These are phyloP conservation scores for Antrozous pallidus DNA, from an alignment of 2,797 vertebrate genomes.

Conservation along the genomic window DNA sequence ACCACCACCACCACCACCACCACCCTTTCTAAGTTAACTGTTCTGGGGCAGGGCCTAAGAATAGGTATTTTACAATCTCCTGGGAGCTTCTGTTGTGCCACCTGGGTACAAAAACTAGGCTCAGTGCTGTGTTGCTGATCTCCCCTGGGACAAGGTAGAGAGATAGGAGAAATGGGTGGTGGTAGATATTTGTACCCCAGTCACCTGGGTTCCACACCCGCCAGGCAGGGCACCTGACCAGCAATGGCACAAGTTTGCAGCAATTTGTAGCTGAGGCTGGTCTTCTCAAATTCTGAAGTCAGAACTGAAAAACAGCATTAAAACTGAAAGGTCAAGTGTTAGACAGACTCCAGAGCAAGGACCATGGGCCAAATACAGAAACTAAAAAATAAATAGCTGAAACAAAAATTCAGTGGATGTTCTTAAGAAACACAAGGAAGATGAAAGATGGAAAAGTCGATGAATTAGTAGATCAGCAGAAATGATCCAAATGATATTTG, in stretches of 20 bases:
- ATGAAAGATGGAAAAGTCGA: not conserved
- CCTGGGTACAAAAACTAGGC: not conserved
- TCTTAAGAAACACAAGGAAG: not conserved
- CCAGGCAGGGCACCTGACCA: not conserved
- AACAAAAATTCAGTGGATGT: not conserved
- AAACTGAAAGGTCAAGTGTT: not conserved
- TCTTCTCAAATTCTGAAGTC: constrained; percentile 7
- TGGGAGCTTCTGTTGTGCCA: not conserved
- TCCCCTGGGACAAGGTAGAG: not conserved
- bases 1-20: too few species aligned
- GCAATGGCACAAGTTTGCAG: not conserved
- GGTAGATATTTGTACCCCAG: not conserved
- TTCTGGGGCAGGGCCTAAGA: not conserved
- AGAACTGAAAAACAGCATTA: not conserved
- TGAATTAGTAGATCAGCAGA: not conserved
- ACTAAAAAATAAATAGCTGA: not conserved
- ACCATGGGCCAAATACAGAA: not conserved
- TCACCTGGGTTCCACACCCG: not conserved
- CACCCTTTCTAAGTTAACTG: not conserved
- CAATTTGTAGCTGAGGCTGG: not conserved
- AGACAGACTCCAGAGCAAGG: too few species aligned
- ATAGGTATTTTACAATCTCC: not conserved
- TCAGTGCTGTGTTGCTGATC: not conserved
- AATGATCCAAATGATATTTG: not conserved
- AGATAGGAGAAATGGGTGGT: not conserved